Percentiles rank a stretch among this genome's conserved stretches.
Conservation (phyloP, 2,888 invertebrate species). For the Fabriciana adippe region DNA sequence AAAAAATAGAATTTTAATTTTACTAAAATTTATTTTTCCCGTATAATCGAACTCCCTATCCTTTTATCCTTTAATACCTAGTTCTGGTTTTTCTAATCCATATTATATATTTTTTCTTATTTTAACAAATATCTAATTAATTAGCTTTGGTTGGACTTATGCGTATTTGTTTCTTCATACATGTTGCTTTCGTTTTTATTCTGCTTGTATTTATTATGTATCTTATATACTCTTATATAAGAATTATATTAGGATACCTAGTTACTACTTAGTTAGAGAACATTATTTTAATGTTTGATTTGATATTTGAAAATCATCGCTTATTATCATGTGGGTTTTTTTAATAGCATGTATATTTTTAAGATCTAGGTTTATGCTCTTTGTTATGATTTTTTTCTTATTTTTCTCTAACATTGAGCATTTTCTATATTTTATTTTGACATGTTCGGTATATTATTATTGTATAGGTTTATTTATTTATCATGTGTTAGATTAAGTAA, state of each 20-base stretch:
- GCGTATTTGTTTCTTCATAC: neutral
- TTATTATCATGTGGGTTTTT: constrained; percentile 81
- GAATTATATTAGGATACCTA: neutral
- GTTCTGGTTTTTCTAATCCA: constrained; percentile 22
- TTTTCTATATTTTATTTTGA: constrained; percentile 29
- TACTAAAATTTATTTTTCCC: neutral
- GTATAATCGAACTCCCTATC: constrained; percentile 19
- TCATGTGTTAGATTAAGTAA: constrained; percentile 43
- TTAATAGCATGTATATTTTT: constrained; percentile 69
- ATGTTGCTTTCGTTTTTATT: constrained; percentile 8
- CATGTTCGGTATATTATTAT: constrained; percentile 22
- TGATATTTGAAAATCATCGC: constrained; percentile 59
- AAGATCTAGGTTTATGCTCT: constrained; percentile 55
- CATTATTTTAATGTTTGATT: constrained; percentile 44
- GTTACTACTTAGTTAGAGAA: no score
- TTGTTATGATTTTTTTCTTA: constrained; percentile 43
- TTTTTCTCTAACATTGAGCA: constrained; percentile 39
- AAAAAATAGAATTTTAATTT: no score
- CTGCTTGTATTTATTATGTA: neutral
- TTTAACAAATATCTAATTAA: constrained; percentile 6
- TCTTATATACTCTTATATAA: constrained; percentile 4
- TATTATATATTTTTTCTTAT: constrained; percentile 16
- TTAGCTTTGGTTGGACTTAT: constrained; percentile 17
- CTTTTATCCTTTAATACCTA: neutral
- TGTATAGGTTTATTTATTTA: constrained; percentile 24